These are phyloP conservation scores for Drosophila meridiana DNA, from an alignment of 2,888 invertebrate genomes.

Conservation along the genomic window DNA sequence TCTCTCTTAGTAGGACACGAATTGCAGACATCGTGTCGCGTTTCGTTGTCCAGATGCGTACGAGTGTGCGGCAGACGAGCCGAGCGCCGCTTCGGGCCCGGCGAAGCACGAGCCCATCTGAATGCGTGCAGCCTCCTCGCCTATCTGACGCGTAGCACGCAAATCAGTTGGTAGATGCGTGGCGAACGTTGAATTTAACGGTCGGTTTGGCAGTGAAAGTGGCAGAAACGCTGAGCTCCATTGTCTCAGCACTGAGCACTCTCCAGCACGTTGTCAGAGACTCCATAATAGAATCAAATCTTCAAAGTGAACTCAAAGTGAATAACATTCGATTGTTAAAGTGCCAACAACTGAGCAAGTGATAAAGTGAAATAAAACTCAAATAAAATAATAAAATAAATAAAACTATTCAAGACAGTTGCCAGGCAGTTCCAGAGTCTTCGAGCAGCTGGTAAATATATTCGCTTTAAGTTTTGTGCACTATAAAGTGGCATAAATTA, in stretches of 20 bases:
- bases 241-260: constrained; percentile 15
- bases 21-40: constrained; percentile 27
- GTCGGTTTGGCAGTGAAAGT: constrained; percentile 82
- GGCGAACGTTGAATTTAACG: constrained; percentile 84
- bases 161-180: constrained; percentile 82
- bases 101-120: constrained; percentile 47
- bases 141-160: constrained; percentile 68
- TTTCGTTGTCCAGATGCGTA: constrained; percentile 29
- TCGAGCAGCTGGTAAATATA: constrained; percentile 42
- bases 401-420: background rate
- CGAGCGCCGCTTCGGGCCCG: constrained; percentile 42
- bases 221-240: constrained; percentile 24
- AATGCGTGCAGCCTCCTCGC: constrained; percentile 67
- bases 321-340: constrained; percentile 24
- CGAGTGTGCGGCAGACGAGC: constrained; percentile 30
- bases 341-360: constrained; percentile 21
- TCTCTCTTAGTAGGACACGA: constrained; percentile 32
- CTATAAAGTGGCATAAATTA: constrained; percentile 56
- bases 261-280: constrained; percentile 18
- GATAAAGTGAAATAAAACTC: background rate
- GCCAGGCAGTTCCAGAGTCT: constrained; percentile 5
- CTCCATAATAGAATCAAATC: background rate
- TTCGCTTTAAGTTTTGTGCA: constrained; percentile 35
- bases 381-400: background rate
- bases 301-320: constrained; percentile 27